These are phyloP conservation scores for Cremastinae sp. DNA, from an alignment of 2,888 invertebrate species.

Conservation along the genomic window DNA sequence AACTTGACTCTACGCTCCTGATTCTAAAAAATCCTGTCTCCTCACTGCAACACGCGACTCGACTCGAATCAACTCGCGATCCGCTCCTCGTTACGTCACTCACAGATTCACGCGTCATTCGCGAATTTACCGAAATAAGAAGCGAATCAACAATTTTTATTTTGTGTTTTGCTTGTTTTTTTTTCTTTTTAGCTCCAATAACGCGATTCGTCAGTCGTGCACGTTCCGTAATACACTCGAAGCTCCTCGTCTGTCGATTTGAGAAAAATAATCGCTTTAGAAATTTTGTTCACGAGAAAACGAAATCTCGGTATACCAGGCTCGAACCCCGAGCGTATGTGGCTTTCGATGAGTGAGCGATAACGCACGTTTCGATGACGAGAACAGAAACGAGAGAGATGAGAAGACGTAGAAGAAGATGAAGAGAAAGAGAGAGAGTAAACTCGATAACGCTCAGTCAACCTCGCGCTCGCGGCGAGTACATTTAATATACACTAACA, in stretches of 20 bases:
- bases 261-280: background rate
- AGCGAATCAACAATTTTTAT: background rate
- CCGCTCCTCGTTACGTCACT: conserved; percentile 13
- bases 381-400: background rate
- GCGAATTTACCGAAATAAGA: conserved; percentile 1
- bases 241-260: background rate
- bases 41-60: background rate
- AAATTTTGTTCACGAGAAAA: background rate
- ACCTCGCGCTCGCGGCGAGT: conserved; percentile 47
- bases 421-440: background rate
- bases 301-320: conserved; percentile 18
- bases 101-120: too few species aligned
- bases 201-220: too few species aligned
- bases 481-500: conserved; percentile 15
- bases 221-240: background rate
- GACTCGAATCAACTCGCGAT: background rate
- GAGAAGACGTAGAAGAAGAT: too few species aligned
- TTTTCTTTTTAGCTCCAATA: too few species aligned
- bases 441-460: conserved; percentile 57
- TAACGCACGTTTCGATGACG: conserved; percentile 54
- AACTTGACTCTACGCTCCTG: background rate
- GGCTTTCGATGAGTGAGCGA: conserved; percentile 44
- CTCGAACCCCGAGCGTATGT: conserved; percentile 28
- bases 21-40: background rate
- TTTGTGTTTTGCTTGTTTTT: too few species aligned